Percentiles rank a stretch among this genome's conserved stretches.
These are phyloP conservation scores for Cydia splendana DNA, from an alignment of 1,140 invertebrate genomes.

Conservation along the genomic window DNA sequence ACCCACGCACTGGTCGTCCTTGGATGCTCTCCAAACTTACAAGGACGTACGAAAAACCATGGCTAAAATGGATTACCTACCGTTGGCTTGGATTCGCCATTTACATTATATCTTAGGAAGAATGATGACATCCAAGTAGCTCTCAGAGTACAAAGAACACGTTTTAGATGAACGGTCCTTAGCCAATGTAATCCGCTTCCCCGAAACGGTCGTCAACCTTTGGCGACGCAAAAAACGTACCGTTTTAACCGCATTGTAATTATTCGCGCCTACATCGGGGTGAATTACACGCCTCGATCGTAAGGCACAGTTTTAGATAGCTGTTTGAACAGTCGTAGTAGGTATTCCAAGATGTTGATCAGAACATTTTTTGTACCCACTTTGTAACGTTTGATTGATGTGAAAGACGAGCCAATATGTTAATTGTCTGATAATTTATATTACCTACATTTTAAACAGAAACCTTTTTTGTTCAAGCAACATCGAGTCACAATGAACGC, in stretches of 20 bases:
- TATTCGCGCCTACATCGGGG: conserved; percentile 29
- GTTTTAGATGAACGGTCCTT: conserved; percentile 11
- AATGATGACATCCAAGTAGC: not conserved
- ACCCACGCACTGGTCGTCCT: not conserved
- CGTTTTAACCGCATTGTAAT: conserved; percentile 24
- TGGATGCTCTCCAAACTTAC: not conserved
- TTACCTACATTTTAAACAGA: not conserved
- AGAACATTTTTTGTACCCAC: not conserved
- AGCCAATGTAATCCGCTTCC: conserved; percentile 27
- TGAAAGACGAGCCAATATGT: not conserved
- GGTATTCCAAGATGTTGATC: not conserved
- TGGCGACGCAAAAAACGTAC: conserved; percentile 19
- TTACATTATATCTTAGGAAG: not conserved
- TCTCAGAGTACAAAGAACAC: conserved; percentile 18
- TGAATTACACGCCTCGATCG: conserved; percentile 7
- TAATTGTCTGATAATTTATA: not conserved
- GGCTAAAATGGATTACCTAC: not conserved
- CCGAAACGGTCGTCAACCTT: conserved; percentile 28
- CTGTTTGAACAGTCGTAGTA: not conserved
- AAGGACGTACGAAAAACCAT: not conserved
- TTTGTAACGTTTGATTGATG: not conserved
- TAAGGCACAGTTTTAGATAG: conserved; percentile 9
- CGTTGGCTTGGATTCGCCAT: not conserved
- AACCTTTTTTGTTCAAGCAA: conserved; percentile 5
- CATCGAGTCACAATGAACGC: not conserved